phyloP scores from a whole-genome alignment of 1,140 invertebrate genomes.

The Pseudomyrmex concolor region DNA sequence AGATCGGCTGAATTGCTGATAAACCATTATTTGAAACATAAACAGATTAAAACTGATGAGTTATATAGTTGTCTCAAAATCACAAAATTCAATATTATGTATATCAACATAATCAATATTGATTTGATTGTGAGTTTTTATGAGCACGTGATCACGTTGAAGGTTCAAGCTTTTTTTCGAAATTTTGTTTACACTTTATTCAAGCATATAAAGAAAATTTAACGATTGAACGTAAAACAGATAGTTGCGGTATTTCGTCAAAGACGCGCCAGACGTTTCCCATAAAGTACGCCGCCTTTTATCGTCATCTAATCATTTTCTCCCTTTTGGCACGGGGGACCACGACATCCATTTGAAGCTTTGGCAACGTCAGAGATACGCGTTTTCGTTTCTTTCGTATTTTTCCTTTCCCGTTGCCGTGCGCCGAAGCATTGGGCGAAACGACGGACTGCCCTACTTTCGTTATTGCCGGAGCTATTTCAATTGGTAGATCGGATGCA shows the following conservation, averaged over 20 bases:
- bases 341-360: slow-evolving; percentile 53
- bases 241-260: background rate
- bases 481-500: slow-evolving; percentile 55
- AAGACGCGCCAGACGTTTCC: slow-evolving; percentile 6
- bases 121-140: no score
- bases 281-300: slow-evolving; percentile 39
- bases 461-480: slow-evolving; percentile 55
- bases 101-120: background rate
- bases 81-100: slow-evolving; percentile 16
- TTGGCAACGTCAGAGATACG: slow-evolving; percentile 33
- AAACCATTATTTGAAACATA: slow-evolving; percentile 20
- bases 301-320: slow-evolving; percentile 45
- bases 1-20: slow-evolving; percentile 25
- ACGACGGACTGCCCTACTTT: slow-evolving; percentile 52
- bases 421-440: slow-evolving; percentile 19
- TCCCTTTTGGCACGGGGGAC: slow-evolving; percentile 28
- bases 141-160: background rate
- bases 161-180: background rate
- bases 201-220: background rate
- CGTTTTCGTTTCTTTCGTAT: slow-evolving; percentile 44
- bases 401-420: slow-evolving; percentile 37
- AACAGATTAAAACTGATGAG: slow-evolving; percentile 3
- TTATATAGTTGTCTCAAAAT: background rate
- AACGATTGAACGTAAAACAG: slow-evolving; percentile 14
- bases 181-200: background rate